A percentile compares a stretch with the other conserved stretches of the same genome.
phyloP scores from a whole-genome alignment of 2,797 vertebrate species.

The Poeciliopsis gracilis region DNA sequence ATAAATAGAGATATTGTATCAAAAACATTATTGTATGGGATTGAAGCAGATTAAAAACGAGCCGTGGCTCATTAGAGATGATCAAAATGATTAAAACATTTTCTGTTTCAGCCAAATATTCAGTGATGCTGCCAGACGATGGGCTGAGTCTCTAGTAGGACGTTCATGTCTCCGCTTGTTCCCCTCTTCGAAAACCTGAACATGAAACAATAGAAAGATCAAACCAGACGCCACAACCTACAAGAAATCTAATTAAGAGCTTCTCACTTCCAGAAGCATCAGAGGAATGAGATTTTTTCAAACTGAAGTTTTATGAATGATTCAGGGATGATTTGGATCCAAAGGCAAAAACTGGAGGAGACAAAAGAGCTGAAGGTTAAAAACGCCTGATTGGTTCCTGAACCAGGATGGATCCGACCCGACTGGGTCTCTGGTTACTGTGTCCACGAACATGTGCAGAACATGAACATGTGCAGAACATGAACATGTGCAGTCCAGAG shows the following conservation, averaged over 20 bases:
- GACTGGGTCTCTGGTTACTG: too few relatives aligned
- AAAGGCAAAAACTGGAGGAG: background rate
- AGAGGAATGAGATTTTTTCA: background rate
- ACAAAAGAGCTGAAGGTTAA: background rate
- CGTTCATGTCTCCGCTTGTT: background rate
- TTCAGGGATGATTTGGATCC: background rate
- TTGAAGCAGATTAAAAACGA: background rate
- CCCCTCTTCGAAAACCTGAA: conserved; percentile 2
- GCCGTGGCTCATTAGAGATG: background rate
- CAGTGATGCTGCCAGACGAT: too few relatives aligned
- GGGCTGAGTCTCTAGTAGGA: background rate
- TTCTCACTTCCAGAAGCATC: background rate
- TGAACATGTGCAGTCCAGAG: too few relatives aligned
- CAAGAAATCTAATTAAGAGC: conserved; percentile 6
- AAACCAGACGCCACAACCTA: conserved; percentile 8
- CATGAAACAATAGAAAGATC: background rate
- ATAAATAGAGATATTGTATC: too few relatives aligned
- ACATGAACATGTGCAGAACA: too few relatives aligned
- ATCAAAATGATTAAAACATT: background rate
- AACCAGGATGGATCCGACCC: too few relatives aligned
- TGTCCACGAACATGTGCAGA: too few relatives aligned
- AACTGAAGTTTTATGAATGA: conserved; percentile 4
- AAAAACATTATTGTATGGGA: background rate
- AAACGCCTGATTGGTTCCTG: background rate
- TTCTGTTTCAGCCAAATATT: background rate